A percentile compares a stretch with the other conserved stretches of the same genome.
phyloP scores from a whole-genome alignment of 2,797 vertebrate genomes.

The Silurus lanzhouensis region DNA sequence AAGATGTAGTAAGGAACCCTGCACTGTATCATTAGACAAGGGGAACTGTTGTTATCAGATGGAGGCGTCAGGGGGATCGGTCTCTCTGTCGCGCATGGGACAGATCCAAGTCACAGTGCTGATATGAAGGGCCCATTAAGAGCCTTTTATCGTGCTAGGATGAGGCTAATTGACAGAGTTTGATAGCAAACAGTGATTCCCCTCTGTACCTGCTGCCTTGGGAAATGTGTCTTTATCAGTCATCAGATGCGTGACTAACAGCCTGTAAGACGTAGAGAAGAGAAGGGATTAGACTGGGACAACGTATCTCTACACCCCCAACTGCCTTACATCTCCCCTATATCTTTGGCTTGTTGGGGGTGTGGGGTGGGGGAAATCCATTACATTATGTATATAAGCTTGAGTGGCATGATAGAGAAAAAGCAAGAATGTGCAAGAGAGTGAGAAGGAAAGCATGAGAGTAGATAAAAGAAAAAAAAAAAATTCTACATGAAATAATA shows the following conservation, averaged over 20 bases:
- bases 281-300: conserved; percentile 12
- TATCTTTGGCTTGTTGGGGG: conserved; percentile 34
- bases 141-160: conserved; percentile 84
- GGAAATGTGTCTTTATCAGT: conserved; percentile 84
- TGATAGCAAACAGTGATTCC: conserved; percentile 78
- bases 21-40: conserved; percentile 88
- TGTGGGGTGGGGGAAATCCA: conserved; percentile 53
- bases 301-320: conserved; percentile 17
- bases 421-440: conserved; percentile 57
- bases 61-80: conserved; percentile 79
- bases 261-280: conserved; percentile 68
- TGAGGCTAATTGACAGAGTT: conserved; percentile 88
- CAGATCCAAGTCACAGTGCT: conserved; percentile 74
- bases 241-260: conserved; percentile 83
- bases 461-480: conserved; percentile 43
- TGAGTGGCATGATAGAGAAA: conserved; percentile 53
- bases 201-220: conserved; percentile 70
- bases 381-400: conserved; percentile 13
- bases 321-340: conserved; percentile 30
- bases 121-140: conserved; percentile 94
- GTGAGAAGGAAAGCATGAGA: conserved; percentile 39
- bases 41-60: conserved; percentile 87
- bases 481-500: conserved; percentile 31
- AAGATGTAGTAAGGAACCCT: conserved; percentile 75
- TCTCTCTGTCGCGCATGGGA: conserved; percentile 77